These are phyloP conservation scores for Hemitrygon akajei DNA, from an alignment of 2,797 vertebrate species.

Conservation along the genomic window DNA sequence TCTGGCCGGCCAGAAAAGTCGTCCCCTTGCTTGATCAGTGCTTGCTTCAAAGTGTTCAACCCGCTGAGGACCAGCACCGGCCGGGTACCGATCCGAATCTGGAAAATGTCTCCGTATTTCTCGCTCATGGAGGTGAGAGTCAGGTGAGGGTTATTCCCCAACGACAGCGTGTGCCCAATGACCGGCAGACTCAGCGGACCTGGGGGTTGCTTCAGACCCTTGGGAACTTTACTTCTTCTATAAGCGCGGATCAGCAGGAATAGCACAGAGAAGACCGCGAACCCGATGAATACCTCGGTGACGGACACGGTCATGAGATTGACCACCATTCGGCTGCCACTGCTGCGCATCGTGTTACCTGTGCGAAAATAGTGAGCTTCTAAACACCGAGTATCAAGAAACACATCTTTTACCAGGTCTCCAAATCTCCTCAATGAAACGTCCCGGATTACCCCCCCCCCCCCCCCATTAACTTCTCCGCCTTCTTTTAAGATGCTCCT, in stretches of 20 bases:
- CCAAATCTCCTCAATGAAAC: not conserved
- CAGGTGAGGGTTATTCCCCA: conserved; percentile 68
- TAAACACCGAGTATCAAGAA: not conserved
- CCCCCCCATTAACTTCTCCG: too few relatives aligned
- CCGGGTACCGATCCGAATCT: conserved; percentile 72
- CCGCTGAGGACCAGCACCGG: conserved; percentile 80
- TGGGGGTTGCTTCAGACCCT: conserved; percentile 66
- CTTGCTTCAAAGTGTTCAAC: conserved; percentile 67
- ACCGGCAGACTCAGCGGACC: conserved; percentile 73
- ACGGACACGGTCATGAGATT: conserved; percentile 55
- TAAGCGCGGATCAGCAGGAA: conserved; percentile 58
- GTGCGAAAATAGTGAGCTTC: not conserved
- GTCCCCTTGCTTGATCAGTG: conserved; percentile 75
- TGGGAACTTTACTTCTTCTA: conserved; percentile 54
- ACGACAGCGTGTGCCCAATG: conserved; percentile 70
- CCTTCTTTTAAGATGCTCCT: too few relatives aligned
- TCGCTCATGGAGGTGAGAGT: conserved; percentile 67
- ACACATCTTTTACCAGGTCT: not conserved
- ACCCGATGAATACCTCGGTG: conserved; percentile 61
- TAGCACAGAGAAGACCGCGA: conserved; percentile 57
- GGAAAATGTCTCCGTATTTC: conserved; percentile 68
- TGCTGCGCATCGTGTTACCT: not conserved
- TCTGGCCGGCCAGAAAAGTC: conserved; percentile 78
- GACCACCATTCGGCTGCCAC: conserved; percentile 43
- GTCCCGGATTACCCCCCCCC: too few relatives aligned